A percentile compares a stretch with the other conserved stretches of the same genome.
phyloP scores from a whole-genome alignment of 1,140 invertebrate species.

The Solen grandis region DNA sequence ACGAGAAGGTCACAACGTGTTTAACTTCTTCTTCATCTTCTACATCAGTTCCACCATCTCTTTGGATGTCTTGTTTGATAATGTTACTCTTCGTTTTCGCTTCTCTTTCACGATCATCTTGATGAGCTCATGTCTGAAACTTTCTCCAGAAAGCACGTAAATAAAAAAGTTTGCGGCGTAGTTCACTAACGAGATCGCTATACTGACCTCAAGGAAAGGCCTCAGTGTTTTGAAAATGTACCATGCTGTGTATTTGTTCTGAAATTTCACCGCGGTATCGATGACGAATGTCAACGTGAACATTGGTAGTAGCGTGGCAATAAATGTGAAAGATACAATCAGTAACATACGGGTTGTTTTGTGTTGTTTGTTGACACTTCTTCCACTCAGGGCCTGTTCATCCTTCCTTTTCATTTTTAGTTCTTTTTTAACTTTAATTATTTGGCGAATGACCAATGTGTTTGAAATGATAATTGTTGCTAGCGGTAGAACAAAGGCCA shows the following conservation, averaged over 20 bases:
- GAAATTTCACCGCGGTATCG: slow-evolving; percentile 40
- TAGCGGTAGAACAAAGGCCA: slow-evolving; percentile 10
- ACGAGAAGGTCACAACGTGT: too few species aligned
- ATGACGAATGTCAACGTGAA: slow-evolving; percentile 66
- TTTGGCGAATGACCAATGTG: slow-evolving; percentile 67
- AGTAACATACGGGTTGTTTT: slow-evolving; percentile 77
- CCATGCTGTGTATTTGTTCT: background rate
- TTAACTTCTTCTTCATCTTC: too few species aligned
- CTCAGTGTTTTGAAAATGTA: slow-evolving; percentile 41
- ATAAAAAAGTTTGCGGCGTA: slow-evolving; percentile 76
- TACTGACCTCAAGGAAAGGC: slow-evolving; percentile 63
- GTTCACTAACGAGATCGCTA: slow-evolving; percentile 68
- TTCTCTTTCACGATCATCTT: slow-evolving; percentile 59
- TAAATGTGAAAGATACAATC: slow-evolving; percentile 72
- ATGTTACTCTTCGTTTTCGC: background rate
- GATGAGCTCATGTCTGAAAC: slow-evolving; percentile 71
- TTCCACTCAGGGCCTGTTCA: background rate
- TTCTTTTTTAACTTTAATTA: slow-evolving; percentile 60
- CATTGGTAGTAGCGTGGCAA: slow-evolving; percentile 70
- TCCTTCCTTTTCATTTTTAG: slow-evolving; percentile 46
- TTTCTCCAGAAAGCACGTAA: slow-evolving; percentile 73
- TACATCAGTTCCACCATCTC: too few species aligned
- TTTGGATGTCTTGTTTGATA: too few species aligned
- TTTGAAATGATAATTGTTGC: slow-evolving; percentile 60
- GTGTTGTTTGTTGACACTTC: slow-evolving; percentile 52